phyloP scores from a whole-genome alignment of 2,888 invertebrate species.

The Tyria jacobaeae region DNA sequence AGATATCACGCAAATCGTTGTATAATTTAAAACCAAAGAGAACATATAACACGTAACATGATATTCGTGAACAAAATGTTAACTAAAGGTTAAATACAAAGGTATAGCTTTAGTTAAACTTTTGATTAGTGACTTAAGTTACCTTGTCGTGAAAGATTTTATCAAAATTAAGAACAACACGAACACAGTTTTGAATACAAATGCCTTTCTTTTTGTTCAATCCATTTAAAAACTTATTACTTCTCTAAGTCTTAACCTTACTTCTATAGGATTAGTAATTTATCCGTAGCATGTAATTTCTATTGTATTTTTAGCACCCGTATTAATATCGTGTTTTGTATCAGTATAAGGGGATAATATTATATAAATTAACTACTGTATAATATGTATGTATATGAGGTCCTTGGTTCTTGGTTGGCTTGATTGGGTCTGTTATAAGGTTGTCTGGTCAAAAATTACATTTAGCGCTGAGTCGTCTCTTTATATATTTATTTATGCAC shows the following conservation, averaged over 20 bases:
- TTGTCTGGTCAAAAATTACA: too few species aligned
- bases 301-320: not conserved
- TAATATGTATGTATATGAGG: too few species aligned
- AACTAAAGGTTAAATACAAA: constrained; percentile 16
- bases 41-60: constrained; percentile 18
- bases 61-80: constrained; percentile 11
- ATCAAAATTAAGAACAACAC: constrained; percentile 51
- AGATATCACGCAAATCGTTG: not conserved
- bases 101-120: constrained; percentile 24
- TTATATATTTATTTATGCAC: too few species aligned
- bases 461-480: too few species aligned
- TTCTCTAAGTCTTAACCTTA: constrained; percentile 27
- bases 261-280: constrained; percentile 17
- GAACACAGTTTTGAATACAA: constrained; percentile 50
- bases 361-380: too few species aligned
- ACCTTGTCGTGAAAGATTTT: constrained; percentile 47
- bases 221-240: constrained; percentile 37
- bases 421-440: too few species aligned
- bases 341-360: too few species aligned
- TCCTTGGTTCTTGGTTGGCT: too few species aligned
- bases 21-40: not conserved
- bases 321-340: too few species aligned
- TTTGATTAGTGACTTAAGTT: constrained; percentile 46
- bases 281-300: constrained; percentile 7
- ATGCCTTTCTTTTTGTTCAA: constrained; percentile 31